Conservation (phyloP, 1,140 invertebrate genomes). For the Onthophagus taurus region DNA sequence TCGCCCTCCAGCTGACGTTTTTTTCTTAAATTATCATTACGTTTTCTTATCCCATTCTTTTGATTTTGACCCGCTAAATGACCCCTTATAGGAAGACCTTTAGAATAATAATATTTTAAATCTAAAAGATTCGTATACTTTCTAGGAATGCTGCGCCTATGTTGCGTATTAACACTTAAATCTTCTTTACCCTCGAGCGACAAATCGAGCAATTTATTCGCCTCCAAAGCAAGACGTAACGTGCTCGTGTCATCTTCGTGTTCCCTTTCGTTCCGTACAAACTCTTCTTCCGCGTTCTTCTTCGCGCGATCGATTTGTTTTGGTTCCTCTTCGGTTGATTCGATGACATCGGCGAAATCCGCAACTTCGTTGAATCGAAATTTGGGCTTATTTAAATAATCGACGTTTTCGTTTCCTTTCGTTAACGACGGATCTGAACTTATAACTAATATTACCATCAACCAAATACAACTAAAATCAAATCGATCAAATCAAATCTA, state of each 20-base stretch:
- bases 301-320: not conserved
- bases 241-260: not conserved
- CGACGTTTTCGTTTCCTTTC: not conserved
- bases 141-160: conserved; percentile 2
- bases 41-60: no score
- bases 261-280: not conserved
- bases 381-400: conserved; percentile 14
- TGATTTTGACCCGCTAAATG: not conserved
- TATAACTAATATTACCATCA: conserved; percentile 15
- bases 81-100: not conserved
- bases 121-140: conserved; percentile 10
- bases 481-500: not conserved
- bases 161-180: not conserved
- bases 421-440: not conserved
- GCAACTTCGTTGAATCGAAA: conserved; percentile 15
- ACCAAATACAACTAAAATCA: conserved; percentile 12
- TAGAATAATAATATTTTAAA: conserved; percentile 7
- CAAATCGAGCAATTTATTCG: not conserved
- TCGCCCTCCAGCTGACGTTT: not conserved
- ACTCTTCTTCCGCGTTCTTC: not conserved
- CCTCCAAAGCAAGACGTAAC: no score
- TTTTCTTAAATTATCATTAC: not conserved
- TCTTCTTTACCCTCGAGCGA: not conserved
- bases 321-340: conserved; percentile 2
- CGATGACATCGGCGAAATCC: conserved; percentile 19